Evolutionary conservation across 2,797 vertebrate genomes (phyloP).

Genomic region (Antennarius maculatus): DNA sequence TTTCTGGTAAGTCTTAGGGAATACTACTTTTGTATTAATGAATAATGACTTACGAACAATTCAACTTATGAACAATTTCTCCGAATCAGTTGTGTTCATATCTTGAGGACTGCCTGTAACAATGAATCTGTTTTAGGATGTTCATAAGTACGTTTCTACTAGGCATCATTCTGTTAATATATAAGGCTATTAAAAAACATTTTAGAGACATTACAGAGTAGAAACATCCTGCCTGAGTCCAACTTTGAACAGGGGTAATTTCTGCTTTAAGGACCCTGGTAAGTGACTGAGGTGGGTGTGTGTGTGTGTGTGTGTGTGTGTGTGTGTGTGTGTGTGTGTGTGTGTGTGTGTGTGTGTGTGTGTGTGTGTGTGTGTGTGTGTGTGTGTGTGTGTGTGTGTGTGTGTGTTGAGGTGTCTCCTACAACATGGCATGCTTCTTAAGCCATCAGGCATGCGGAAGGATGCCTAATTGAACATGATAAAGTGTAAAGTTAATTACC

Average conservation of each 20-base stretch:
- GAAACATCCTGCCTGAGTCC: slow-evolving; percentile 38
- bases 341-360: too few species aligned
- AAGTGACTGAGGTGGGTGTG: slow-evolving; percentile 74
- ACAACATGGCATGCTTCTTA: slow-evolving; percentile 92
- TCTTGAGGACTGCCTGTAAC: too few species aligned
- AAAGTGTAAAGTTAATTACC: slow-evolving; percentile 99
- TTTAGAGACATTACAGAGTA: slow-evolving; percentile 53
- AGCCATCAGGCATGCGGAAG: slow-evolving; percentile 93
- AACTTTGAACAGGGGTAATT: slow-evolving; percentile 65
- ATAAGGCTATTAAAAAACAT: slow-evolving; percentile 32
- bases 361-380: too few species aligned
- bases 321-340: too few species aligned
- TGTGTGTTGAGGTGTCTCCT: slow-evolving; percentile 68
- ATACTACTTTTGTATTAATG: too few species aligned
- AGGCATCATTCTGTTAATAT: slow-evolving; percentile 17
- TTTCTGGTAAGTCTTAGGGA: too few species aligned
- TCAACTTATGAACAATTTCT: too few species aligned
- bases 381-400: slow-evolving; percentile 29
- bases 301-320: slow-evolving; percentile 2
- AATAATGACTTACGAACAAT: too few species aligned
- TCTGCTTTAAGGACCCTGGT: slow-evolving; percentile 81
- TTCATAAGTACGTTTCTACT: background rate
- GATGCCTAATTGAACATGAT: slow-evolving; percentile 99
- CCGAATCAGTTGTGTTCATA: too few species aligned
- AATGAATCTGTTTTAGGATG: background rate